A percentile compares a stretch with the other conserved stretches of the same genome.
phyloP scores from a whole-genome alignment of 2,797 vertebrate species.

The Schizopygopsis pylzovi region DNA sequence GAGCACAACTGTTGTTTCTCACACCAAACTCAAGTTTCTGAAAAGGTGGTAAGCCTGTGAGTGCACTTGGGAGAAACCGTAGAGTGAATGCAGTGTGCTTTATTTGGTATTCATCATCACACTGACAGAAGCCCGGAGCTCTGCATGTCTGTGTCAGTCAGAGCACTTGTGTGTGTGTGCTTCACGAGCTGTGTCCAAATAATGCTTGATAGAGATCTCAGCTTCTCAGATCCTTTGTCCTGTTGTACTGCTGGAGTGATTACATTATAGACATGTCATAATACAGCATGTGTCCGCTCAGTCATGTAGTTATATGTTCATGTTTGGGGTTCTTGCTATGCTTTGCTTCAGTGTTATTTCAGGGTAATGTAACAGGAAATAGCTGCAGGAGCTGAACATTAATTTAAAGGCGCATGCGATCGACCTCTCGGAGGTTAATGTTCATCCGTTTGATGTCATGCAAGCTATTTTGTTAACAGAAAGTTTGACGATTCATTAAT shows the following conservation, averaged over 20 bases:
- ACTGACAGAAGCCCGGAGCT: background rate
- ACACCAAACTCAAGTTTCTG: background rate
- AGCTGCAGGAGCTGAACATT: constrained; percentile 34
- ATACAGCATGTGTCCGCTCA: background rate
- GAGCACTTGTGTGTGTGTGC: background rate
- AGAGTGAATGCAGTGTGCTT: background rate
- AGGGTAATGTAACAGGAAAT: constrained; percentile 37
- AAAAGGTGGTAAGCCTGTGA: background rate
- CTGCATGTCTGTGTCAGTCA: constrained; percentile 7
- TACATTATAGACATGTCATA: background rate
- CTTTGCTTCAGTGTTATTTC: constrained; percentile 19
- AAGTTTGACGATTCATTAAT: constrained; percentile 23
- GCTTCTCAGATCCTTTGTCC: constrained; percentile 1
- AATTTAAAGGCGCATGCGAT: constrained; percentile 32
- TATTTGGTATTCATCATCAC: background rate
- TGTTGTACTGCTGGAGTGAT: too few relatives aligned
- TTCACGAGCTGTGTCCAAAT: constrained; percentile 30
- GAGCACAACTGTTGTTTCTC: background rate
- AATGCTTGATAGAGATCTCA: constrained; percentile 26
- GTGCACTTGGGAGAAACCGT: background rate
- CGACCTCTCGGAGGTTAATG: constrained; percentile 12
- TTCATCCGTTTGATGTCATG: constrained; percentile 38
- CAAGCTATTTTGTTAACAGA: constrained; percentile 19
- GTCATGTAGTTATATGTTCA: background rate
- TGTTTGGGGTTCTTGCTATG: background rate